These are phyloP conservation scores for Cyphomyrmex costatus DNA, from an alignment of 1,140 invertebrate species.

Conservation along the genomic window DNA sequence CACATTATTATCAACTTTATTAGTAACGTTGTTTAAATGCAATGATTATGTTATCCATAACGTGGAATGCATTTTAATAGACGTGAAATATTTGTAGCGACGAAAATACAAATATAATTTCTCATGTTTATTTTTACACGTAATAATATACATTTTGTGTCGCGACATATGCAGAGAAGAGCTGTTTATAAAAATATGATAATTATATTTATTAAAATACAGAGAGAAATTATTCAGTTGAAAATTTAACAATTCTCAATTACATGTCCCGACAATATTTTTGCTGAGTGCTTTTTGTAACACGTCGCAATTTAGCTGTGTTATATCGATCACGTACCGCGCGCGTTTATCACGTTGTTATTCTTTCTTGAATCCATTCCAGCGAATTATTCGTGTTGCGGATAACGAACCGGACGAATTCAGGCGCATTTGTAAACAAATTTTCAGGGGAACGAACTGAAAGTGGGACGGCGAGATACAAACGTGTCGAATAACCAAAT, in stretches of 20 bases:
- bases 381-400: constrained; percentile 45
- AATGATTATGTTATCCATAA: background rate
- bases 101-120: background rate
- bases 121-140: background rate
- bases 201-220: background rate
- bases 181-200: background rate
- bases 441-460: constrained; percentile 57
- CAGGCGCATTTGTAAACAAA: constrained; percentile 59
- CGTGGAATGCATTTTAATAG: background rate
- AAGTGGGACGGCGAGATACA: constrained; percentile 29
- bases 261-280: constrained; percentile 28
- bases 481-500: constrained; percentile 68
- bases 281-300: constrained; percentile 18
- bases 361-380: constrained; percentile 61
- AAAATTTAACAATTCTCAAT: constrained; percentile 26
- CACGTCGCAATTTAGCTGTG: constrained; percentile 17
- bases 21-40: background rate
- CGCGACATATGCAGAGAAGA: background rate
- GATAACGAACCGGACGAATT: constrained; percentile 42
- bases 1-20: background rate
- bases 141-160: background rate
- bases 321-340: constrained; percentile 17
- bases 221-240: background rate
- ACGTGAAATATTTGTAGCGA: background rate
- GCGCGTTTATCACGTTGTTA: constrained; percentile 61